A percentile compares a stretch with the other conserved stretches of the same genome.
These are phyloP conservation scores for Cebus imitator DNA, from an alignment of 2,113 vertebrate species.

Conservation along the genomic window DNA sequence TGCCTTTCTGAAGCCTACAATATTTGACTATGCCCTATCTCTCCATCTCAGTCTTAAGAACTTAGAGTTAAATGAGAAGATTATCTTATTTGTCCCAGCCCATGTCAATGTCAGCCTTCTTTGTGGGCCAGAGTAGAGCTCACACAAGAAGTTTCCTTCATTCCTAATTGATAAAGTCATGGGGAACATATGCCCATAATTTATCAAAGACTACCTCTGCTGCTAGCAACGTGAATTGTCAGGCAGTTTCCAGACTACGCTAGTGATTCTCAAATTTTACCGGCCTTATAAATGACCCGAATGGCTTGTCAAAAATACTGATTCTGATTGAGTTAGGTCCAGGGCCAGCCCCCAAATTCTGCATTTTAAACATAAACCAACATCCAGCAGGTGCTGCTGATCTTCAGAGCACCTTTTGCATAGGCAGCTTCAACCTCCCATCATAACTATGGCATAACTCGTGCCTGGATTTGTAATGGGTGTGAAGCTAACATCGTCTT, in stretches of 20 bases:
- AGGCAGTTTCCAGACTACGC: neutral
- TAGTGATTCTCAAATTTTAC: neutral
- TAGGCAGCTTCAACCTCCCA: accelerated
- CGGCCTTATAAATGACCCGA: neutral
- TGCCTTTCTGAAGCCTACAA: neutral
- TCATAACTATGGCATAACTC: accelerated
- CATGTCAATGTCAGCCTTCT: neutral
- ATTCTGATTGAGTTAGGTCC: neutral
- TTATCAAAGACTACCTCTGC: neutral
- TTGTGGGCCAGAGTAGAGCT: neutral
- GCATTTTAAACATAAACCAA: neutral
- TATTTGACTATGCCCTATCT: neutral
- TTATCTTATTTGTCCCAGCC: neutral
- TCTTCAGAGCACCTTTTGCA: neutral
- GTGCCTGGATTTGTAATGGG: neutral
- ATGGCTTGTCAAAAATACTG: neutral
- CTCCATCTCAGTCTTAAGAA: neutral
- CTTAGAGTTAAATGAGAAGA: neutral
- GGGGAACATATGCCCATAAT: neutral
- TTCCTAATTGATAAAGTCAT: neutral
- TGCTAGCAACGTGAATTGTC: neutral
- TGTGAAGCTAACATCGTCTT: neutral
- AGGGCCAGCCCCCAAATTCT: neutral
- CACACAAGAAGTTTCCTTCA: neutral
- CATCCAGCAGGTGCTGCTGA: no score